Evolutionary conservation across 1,140 invertebrate genomes (phyloP), one percentile per base, ranked within the genome.

Genomic region (Proctacanthus coquilletti): DNA sequence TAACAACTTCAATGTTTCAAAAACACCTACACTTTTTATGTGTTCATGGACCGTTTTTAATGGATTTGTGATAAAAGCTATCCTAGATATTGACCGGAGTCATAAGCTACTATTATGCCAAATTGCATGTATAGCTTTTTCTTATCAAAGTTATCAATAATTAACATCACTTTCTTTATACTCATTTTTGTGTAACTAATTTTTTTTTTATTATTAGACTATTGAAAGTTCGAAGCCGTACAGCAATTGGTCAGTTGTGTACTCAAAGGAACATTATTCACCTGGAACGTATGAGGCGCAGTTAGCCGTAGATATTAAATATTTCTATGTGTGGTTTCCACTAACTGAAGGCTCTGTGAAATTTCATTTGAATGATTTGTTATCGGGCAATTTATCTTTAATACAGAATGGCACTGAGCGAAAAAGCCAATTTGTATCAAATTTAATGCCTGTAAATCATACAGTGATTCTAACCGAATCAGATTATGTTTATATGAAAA

Each of bases 301-400:
- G 49, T 68, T 83, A 2, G 46, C 55, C 21, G 69, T 82, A 1
- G 50, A 63, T 45, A n/a, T n/a, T n/a, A 65, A 53, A 50, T n/a
- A 38, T 19, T 21, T 18, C 36, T 1, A 3, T 8, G 51, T 57
- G 42, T 59, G 46, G 42, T 41, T 54, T 39, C 45, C 47, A 10
- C 45, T 45, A 25, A 39, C 48, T 8, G 48, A 54, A 9, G 60
- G 60, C 10, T 69, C 66, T 31, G 45, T 46, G 36, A 58, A 59
- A 27, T 55, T 63, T 2, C 47, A 53, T 29, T 71, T 80, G 47
- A 50, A 69, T 35, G 57, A 80, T 49, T 58, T 65, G 21, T 47
- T 83, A 5, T 77, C 75, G 57, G 80, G 80, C 8, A 61, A 72
- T 21, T 47, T 84, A 42, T 48, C 62, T 4, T 43, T 80, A 10